These are phyloP conservation scores for Noctua janthina DNA, from an alignment of 2,888 invertebrate species.

Conservation along the genomic window DNA sequence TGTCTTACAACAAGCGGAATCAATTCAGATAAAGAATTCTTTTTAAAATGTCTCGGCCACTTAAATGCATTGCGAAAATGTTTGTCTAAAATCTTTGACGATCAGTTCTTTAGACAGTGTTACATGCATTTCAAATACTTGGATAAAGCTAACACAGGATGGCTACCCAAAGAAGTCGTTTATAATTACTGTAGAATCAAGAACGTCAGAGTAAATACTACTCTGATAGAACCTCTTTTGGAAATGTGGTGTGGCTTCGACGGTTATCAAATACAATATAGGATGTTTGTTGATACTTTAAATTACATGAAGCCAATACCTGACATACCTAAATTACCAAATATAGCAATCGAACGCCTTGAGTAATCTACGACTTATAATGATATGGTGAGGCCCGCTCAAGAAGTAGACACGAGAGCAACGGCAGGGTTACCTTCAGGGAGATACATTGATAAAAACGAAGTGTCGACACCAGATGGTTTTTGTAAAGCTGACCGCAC, in stretches of 20 bases:
- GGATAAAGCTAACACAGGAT: slow-evolving; percentile 77
- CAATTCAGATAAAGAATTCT: slow-evolving; percentile 74
- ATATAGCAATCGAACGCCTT: slow-evolving; percentile 66
- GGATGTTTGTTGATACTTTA: slow-evolving; percentile 79
- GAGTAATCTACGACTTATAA: slow-evolving; percentile 74
- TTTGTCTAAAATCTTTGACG: slow-evolving; percentile 66
- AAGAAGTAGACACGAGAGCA: slow-evolving; percentile 51
- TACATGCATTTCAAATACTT: slow-evolving; percentile 71
- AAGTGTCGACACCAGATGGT: slow-evolving; percentile 67
- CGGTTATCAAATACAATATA: slow-evolving; percentile 80
- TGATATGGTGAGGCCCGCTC: slow-evolving; percentile 72
- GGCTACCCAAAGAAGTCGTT: slow-evolving; percentile 79
- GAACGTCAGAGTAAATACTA: slow-evolving; percentile 75
- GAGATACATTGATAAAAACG: slow-evolving; percentile 73
- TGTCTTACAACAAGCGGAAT: slow-evolving; percentile 71
- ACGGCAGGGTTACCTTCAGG: slow-evolving; percentile 75
- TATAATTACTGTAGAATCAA: slow-evolving; percentile 79
- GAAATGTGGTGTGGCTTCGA: slow-evolving; percentile 77
- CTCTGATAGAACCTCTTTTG: slow-evolving; percentile 81
- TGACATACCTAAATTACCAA: slow-evolving; percentile 75
- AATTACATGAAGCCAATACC: slow-evolving; percentile 75
- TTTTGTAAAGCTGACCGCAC: slow-evolving; percentile 69
- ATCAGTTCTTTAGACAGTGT: slow-evolving; percentile 65
- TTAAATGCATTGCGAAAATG: slow-evolving; percentile 76
- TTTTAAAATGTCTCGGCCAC: slow-evolving; percentile 79